phyloP scores from a whole-genome alignment of 2,888 invertebrate genomes.

The Hemaris fuciformis region DNA sequence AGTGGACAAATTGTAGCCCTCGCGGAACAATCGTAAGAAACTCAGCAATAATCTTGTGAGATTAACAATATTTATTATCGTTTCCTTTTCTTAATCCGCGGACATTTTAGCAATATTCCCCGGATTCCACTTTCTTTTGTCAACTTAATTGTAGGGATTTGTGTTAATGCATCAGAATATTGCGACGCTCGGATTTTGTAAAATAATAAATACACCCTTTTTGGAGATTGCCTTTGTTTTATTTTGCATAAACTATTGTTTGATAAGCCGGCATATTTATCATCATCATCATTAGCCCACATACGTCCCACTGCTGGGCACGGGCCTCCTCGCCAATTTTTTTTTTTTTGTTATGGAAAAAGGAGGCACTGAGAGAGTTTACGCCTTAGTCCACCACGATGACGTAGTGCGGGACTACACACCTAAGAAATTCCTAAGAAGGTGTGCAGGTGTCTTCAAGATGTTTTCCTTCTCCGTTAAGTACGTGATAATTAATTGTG shows the following conservation, averaged over 20 bases:
- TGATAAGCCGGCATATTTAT: too few species aligned
- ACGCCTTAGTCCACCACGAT: too few species aligned
- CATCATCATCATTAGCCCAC: too few species aligned
- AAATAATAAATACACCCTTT: not conserved
- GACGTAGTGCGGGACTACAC: too few species aligned
- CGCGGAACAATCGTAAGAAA: conserved; percentile 34
- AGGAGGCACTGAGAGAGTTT: too few species aligned
- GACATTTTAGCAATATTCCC: conserved; percentile 36
- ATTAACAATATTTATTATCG: conserved; percentile 58
- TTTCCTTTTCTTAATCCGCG: conserved; percentile 47
- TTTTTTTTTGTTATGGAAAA: too few species aligned
- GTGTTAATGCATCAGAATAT: conserved; percentile 12
- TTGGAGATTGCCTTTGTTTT: not conserved
- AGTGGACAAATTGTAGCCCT: conserved; percentile 27
- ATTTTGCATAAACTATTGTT: not conserved
- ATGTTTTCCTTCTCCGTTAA: too few species aligned
- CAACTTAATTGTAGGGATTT: conserved; percentile 17
- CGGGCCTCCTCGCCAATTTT: too few species aligned
- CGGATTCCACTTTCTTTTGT: conserved; percentile 15
- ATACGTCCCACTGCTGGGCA: too few species aligned
- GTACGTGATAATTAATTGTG: too few species aligned
- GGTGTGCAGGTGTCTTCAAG: too few species aligned
- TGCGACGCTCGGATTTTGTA: not conserved
- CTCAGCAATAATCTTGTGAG: conserved; percentile 40
- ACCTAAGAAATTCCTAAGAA: too few species aligned